phyloP scores from a whole-genome alignment of 1,140 invertebrate species.

The Bombus turneri region DNA sequence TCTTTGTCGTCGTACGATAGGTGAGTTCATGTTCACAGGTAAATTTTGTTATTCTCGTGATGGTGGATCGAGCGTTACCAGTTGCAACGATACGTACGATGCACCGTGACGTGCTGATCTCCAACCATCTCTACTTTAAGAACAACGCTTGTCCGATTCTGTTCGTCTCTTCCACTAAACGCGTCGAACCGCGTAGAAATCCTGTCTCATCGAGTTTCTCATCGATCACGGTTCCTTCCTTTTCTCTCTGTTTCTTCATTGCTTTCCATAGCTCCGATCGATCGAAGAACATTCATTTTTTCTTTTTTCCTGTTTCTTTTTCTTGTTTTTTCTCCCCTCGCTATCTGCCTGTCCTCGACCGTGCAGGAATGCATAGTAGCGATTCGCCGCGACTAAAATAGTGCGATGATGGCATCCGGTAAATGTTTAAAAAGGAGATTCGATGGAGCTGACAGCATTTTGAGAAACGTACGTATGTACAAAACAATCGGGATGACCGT shows the following conservation, averaged over 20 bases:
- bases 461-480: not conserved
- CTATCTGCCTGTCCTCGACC: slow-evolving; percentile 21
- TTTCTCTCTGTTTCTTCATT: not conserved
- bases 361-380: slow-evolving; percentile 46
- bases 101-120: slow-evolving; percentile 5
- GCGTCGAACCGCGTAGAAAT: not conserved
- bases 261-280: not conserved
- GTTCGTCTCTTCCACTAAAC: not conserved
- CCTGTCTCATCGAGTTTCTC: not conserved
- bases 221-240: not conserved
- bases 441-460: not conserved
- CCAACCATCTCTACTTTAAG: slow-evolving; percentile 6
- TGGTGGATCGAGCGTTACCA: slow-evolving; percentile 6
- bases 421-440: slow-evolving; percentile 61
- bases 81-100: slow-evolving; percentile 6
- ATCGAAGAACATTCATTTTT: not conserved
- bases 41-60: slow-evolving; percentile 1
- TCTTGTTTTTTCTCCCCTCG: slow-evolving; percentile 14
- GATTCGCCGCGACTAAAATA: slow-evolving; percentile 63
- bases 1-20: not conserved
- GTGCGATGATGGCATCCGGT: slow-evolving; percentile 61
- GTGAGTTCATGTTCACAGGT: slow-evolving; percentile 10
- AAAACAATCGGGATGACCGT: not conserved
- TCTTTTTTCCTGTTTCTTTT: not conserved
- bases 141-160: not conserved